Evolutionary conservation across 2,888 invertebrate genomes (phyloP), one percentile per base, ranked within the genome.

Genomic region (Mystacides longicornis): DNA sequence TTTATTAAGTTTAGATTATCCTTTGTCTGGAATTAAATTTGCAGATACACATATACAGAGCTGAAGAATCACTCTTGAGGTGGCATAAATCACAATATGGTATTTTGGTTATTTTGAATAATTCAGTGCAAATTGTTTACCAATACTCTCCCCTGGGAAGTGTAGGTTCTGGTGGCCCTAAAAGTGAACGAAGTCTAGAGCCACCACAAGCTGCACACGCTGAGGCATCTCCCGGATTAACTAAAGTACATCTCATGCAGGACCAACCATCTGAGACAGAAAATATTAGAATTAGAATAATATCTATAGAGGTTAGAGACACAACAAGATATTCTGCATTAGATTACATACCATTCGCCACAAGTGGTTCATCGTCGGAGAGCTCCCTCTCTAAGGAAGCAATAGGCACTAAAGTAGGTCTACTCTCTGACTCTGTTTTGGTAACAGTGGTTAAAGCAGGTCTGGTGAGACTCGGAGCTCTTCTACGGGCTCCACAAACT

Each of bases 151-250:
- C 85, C 65, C 81, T 85, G 21, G 84, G 76, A 62, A 87, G 68
- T 0, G 87, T 87, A 73, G 82, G 81, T 63, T 86, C 86, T 62
- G 82, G 81, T 23, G 79, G 74, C 52, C 79, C 71, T 2, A 80
- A 77, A 50, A 86, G 77, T 62, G 86, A 86, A 60, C 83, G 82
- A 5, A 90, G 75, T 64, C 87, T 85, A 0, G 89, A 87, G n/a
- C 89, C 89, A 42, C 89, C 89, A 69, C 95, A 95, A 0, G 90
- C 92, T 11, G 87, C 86, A 69, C 95, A 95, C 0, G 85, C 85
- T 57, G 81, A 77, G 0, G 84, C 81, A 20, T 80, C 73, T 0
- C 80, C 75, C 18, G 85, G 82, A 71, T 95, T 95, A 21, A 91
- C 81, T 56, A 93, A 75, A 1, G 94, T 94, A 68, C 95, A 95